These are phyloP conservation scores for Venustaconcha ellipsiformis DNA, from an alignment of 1,140 invertebrate genomes.

Conservation along the genomic window DNA sequence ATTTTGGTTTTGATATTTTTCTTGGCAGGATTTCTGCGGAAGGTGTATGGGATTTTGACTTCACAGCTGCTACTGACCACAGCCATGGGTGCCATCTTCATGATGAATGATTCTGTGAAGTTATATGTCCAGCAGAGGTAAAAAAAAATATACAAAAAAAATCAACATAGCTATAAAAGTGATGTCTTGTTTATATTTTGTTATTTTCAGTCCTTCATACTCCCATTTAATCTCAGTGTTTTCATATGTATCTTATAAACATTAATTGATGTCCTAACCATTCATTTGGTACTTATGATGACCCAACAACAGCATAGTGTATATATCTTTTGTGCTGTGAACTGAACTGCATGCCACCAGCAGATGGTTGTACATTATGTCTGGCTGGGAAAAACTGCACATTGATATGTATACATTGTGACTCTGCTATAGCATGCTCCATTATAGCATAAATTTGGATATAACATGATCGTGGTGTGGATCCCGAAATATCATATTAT, in stretches of 20 bases:
- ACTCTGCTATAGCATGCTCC: too few species aligned
- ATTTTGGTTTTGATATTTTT: slow-evolving; percentile 16
- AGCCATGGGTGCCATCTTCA: slow-evolving; percentile 76
- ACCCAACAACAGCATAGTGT: too few species aligned
- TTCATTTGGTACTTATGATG: too few species aligned
- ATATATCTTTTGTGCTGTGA: too few species aligned
- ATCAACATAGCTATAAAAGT: neutral
- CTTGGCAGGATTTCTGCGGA: slow-evolving; percentile 79
- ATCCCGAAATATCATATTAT: too few species aligned
- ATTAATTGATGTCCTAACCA: neutral
- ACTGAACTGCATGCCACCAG: too few species aligned
- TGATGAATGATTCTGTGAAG: slow-evolving; percentile 76
- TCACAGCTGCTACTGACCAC: slow-evolving; percentile 81
- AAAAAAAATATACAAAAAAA: slow-evolving; percentile 46
- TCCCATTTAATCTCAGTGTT: neutral
- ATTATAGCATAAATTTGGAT: too few species aligned
- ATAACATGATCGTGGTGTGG: too few species aligned
- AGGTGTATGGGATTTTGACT: slow-evolving; percentile 84
- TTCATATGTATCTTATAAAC: neutral
- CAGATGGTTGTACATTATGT: too few species aligned
- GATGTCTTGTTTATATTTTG: neutral
- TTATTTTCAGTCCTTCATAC: neutral
- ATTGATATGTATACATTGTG: too few species aligned
- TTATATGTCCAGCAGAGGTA: slow-evolving; percentile 77
- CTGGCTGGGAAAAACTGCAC: too few species aligned